Percentiles rank a stretch among this genome's conserved stretches.
Evolutionary conservation across 2,113 vertebrate species (phyloP).

Genomic region (Cebidichthys violaceus): DNA sequence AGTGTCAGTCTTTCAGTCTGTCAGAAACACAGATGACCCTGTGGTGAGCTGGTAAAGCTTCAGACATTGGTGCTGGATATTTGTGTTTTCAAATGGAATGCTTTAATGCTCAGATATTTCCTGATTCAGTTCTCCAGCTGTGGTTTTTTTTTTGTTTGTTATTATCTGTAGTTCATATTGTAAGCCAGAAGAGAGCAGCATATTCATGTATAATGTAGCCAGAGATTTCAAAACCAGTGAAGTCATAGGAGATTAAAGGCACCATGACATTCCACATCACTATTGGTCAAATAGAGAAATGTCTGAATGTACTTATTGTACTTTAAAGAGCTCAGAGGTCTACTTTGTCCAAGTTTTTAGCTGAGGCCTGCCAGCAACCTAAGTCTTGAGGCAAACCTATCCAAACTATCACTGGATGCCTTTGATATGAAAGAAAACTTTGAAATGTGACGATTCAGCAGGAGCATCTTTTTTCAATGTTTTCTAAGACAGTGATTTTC

Average conservation of each 20-base stretch:
- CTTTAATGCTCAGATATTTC: not conserved
- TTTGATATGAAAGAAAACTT: not conserved
- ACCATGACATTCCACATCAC: not conserved
- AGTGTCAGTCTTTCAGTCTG: not conserved
- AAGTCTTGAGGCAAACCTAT: not conserved
- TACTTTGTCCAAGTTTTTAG: not conserved
- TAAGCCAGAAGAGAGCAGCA: constrained; percentile 44
- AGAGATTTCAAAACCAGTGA: not conserved
- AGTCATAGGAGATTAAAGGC: not conserved
- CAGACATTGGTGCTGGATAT: not conserved
- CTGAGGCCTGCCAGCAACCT: not conserved
- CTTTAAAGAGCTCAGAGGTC: not conserved
- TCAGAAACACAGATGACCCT: not conserved
- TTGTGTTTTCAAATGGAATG: not conserved
- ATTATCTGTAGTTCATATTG: not conserved
- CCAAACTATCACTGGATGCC: not conserved
- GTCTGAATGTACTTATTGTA: not conserved
- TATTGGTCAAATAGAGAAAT: not conserved
- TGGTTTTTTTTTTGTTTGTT: not conserved
- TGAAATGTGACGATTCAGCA: not conserved
- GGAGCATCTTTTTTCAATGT: not conserved
- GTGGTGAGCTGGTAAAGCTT: not conserved
- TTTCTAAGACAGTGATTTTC: not conserved
- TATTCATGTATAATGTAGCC: not conserved
- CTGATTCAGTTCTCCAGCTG: not conserved